Percentiles rank a stretch among this genome's conserved stretches.
phyloP scores from a whole-genome alignment of 2,113 vertebrate species.

The Syngnathus floridae region DNA sequence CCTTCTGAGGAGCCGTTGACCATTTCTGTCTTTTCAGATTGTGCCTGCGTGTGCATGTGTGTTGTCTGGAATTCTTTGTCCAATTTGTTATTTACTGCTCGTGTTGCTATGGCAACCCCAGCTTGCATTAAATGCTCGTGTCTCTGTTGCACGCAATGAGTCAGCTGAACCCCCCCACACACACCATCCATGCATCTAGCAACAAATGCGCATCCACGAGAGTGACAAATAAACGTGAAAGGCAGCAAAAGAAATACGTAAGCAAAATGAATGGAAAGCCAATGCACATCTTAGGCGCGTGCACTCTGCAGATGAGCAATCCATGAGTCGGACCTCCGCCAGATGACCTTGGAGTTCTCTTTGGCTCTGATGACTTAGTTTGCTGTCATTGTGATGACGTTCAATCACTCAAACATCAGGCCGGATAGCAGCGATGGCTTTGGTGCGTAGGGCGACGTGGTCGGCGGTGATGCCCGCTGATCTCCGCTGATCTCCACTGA shows the following conservation, averaged over 20 bases:
- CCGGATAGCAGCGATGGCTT: slow-evolving; percentile 1
- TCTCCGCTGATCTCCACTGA: neutral
- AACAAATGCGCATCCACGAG: too few relatives aligned
- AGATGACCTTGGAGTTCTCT: too few relatives aligned
- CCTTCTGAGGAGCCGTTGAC: slow-evolving; percentile 69
- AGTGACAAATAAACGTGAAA: too few relatives aligned
- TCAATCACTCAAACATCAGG: neutral
- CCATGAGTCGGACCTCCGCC: too few relatives aligned
- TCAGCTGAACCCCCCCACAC: neutral
- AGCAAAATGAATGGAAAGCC: too few relatives aligned
- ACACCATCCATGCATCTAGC: too few relatives aligned
- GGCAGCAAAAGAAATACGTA: too few relatives aligned
- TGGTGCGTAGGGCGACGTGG: too few relatives aligned
- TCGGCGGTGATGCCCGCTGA: too few relatives aligned
- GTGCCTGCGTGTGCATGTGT: slow-evolving; percentile 6
- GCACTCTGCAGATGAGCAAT: too few relatives aligned
- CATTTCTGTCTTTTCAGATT: slow-evolving; percentile 34
- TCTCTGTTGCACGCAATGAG: neutral
- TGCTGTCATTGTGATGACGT: neutral
- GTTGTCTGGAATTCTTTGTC: slow-evolving; percentile 34
- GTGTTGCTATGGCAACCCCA: slow-evolving; percentile 23
- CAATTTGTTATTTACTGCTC: slow-evolving; percentile 33
- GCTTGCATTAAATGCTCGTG: slow-evolving; percentile 13
- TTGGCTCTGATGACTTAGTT: neutral
- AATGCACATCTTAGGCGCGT: too few relatives aligned